Evolutionary conservation across 2,113 vertebrate genomes (phyloP).

Genomic region (Polyodon spathula): DNA sequence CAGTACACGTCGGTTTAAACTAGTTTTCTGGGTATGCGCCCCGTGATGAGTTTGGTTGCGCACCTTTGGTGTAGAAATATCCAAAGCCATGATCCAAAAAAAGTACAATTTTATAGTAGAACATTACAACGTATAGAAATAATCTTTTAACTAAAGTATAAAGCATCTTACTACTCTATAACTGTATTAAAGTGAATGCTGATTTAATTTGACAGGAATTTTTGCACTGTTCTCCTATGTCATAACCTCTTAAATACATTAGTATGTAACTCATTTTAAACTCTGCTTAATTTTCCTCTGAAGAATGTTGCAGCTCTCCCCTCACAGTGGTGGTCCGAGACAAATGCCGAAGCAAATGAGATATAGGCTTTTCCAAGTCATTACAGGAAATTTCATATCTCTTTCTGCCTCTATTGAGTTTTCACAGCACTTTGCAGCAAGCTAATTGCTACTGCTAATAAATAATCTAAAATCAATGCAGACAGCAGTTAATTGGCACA

Average conservation of each 20-base stretch:
- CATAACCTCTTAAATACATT: conserved; percentile 9
- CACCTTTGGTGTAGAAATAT: no score
- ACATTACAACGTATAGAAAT: no score
- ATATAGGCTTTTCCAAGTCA: conserved; percentile 46
- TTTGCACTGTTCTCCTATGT: neutral
- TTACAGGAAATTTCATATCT: conserved; percentile 59
- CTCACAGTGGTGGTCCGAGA: conserved; percentile 11
- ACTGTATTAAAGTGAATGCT: neutral
- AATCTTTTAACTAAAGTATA: no score
- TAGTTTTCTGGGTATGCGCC: no score
- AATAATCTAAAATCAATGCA: conserved; percentile 85
- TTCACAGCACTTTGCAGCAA: conserved; percentile 62
- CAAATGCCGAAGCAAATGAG: conserved; percentile 21
- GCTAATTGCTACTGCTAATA: conserved; percentile 80
- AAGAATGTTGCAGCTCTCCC: conserved; percentile 15
- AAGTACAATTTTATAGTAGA: no score
- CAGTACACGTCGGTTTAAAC: no score
- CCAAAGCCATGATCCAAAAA: no score
- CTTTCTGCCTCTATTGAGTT: conserved; percentile 61
- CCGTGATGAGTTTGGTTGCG: no score
- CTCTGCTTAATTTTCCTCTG: conserved; percentile 14
- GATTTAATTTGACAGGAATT: neutral
- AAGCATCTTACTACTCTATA: no score
- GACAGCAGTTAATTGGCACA: conserved; percentile 84
- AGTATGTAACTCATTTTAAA: conserved; percentile 15